Conservation (phyloP, 2,888 invertebrate genomes). For the Timandra comae region DNA sequence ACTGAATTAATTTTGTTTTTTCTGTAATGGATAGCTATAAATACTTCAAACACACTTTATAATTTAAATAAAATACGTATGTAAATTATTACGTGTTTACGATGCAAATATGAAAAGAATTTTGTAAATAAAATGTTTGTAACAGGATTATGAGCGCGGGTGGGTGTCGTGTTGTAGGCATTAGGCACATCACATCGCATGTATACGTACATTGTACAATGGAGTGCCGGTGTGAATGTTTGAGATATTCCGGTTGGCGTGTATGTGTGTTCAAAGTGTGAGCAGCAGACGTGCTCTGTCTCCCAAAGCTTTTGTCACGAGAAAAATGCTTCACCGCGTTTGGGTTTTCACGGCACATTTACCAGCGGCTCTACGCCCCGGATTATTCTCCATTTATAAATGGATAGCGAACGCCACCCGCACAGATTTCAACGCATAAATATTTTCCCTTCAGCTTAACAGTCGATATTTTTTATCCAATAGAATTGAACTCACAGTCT, state of each 20-base stretch:
- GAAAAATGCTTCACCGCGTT: slow-evolving; percentile 61
- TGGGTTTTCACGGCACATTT: slow-evolving; percentile 69
- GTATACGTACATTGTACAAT: no score
- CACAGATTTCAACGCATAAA: slow-evolving; percentile 54
- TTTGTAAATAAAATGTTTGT: no score
- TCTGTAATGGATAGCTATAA: no score
- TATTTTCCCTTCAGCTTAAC: slow-evolving; percentile 34
- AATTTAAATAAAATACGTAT: no score
- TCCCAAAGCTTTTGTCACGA: slow-evolving; percentile 58
- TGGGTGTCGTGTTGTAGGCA: no score
- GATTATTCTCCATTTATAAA: slow-evolving; percentile 67
- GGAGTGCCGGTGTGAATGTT: no score
- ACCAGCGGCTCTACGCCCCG: slow-evolving; percentile 50
- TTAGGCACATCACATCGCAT: no score
- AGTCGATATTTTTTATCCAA: slow-evolving; percentile 30
- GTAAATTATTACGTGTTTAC: no score
- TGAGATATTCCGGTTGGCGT: background rate
- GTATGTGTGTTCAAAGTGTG: background rate
- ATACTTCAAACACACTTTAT: no score
- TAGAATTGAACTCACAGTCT: slow-evolving; percentile 7
- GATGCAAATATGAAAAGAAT: no score
- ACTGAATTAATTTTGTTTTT: background rate
- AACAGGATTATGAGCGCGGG: no score
- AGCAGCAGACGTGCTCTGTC: slow-evolving; percentile 43
- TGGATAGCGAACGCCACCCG: slow-evolving; percentile 54